phyloP scores from a whole-genome alignment of 2,113 vertebrate species.

The Myotis davidii region DNA sequence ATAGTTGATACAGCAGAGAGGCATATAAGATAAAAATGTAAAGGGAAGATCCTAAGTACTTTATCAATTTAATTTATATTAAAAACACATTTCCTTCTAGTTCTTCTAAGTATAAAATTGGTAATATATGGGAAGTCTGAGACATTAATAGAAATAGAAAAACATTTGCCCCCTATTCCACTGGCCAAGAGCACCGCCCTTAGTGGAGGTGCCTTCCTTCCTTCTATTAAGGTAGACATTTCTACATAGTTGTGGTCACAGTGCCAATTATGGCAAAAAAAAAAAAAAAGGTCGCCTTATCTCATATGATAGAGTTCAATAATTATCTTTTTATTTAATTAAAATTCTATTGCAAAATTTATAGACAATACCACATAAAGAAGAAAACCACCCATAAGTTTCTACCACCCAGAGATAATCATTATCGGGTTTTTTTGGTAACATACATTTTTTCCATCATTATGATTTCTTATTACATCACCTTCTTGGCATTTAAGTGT shows the following conservation, averaged over 20 bases:
- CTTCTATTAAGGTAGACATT: neutral
- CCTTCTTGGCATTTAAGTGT: neutral
- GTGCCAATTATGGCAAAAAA: neutral
- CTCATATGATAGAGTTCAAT: neutral
- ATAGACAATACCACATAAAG: neutral
- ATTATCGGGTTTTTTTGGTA: neutral
- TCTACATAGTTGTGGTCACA: neutral
- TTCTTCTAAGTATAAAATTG: slow-evolving; percentile 19
- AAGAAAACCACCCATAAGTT: neutral
- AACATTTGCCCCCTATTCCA: neutral
- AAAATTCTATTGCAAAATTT: neutral
- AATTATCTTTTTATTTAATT: neutral
- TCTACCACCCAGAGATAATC: neutral
- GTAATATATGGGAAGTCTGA: neutral
- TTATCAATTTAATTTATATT: neutral
- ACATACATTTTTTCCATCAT: neutral
- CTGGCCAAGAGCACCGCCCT: neutral
- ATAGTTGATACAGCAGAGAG: neutral
- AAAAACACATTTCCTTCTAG: neutral
- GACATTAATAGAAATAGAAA: neutral
- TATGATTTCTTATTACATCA: neutral
- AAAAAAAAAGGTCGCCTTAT: neutral
- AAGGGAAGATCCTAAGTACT: neutral
- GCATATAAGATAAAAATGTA: neutral
- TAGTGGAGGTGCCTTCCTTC: neutral